Conservation (phyloP, 2,797 vertebrate species). For the Diceros bicornis region DNA sequence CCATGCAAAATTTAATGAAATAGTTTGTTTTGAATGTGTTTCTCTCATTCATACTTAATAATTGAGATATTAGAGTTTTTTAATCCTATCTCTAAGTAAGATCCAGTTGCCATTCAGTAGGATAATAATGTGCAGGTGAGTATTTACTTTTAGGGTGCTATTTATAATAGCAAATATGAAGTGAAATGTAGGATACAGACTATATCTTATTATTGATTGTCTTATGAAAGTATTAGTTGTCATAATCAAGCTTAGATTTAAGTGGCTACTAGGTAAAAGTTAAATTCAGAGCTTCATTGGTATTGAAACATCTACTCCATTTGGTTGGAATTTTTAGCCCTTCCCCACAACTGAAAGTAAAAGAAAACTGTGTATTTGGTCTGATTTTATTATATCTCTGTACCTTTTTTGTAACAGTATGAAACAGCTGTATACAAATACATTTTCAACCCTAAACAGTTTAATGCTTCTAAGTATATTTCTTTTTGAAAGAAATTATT, state of each 20-base stretch:
- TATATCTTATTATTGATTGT: not conserved
- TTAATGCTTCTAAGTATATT: not conserved
- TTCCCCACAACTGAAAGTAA: not conserved
- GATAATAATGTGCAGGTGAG: not conserved
- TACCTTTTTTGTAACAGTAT: not conserved
- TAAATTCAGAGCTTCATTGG: slow-evolving; percentile 6
- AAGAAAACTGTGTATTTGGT: not conserved
- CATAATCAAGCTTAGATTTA: slow-evolving; percentile 57
- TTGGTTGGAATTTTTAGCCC: not conserved
- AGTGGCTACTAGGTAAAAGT: not conserved
- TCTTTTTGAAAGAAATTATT: slow-evolving; percentile 42
- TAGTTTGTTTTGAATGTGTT: slow-evolving; percentile 58
- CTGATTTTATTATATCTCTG: slow-evolving; percentile 43
- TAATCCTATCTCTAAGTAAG: not conserved
- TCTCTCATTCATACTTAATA: slow-evolving; percentile 34
- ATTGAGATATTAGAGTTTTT: slow-evolving; percentile 16
- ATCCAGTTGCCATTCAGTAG: not conserved
- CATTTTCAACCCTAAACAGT: not conserved
- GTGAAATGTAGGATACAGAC: not conserved
- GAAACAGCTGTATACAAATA: not conserved
- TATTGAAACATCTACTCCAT: not conserved
- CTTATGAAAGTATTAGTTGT: slow-evolving; percentile 20
- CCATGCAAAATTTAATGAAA: slow-evolving; percentile 24
- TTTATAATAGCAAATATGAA: slow-evolving; percentile 21
- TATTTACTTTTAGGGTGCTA: slow-evolving; percentile 18